phyloP scores from a whole-genome alignment of 2,888 invertebrate genomes.

The Chamaedrilus cognettii region DNA sequence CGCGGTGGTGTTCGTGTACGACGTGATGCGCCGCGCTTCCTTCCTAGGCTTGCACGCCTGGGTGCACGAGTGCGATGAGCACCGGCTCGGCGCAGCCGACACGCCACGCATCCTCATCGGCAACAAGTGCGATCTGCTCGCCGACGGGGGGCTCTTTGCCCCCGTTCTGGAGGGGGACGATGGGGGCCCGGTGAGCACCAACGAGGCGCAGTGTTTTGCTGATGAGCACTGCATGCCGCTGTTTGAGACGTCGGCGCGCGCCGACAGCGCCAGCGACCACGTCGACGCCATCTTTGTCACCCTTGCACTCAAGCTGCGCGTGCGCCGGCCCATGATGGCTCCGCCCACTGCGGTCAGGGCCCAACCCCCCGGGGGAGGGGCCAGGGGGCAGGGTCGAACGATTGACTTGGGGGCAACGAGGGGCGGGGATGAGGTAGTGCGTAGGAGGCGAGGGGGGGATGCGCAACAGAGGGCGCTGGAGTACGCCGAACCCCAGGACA shows the following conservation, averaged over 20 bases:
- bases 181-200: constrained; percentile 70
- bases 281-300: constrained; percentile 83
- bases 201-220: constrained; percentile 69
- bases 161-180: too few relatives aligned
- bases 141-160: too few relatives aligned
- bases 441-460: too few relatives aligned
- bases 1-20: constrained; percentile 84
- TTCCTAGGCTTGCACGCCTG: constrained; percentile 72
- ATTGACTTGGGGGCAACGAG: too few relatives aligned
- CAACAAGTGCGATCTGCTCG: constrained; percentile 73
- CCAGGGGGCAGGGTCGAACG: too few relatives aligned
- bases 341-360: too few relatives aligned
- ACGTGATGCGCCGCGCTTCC: constrained; percentile 71
- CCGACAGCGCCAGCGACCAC: constrained; percentile 74
- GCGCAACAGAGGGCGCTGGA: too few relatives aligned
- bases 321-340: constrained; percentile 66
- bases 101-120: constrained; percentile 71
- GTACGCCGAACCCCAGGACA: too few relatives aligned
- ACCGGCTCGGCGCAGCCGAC: constrained; percentile 66
- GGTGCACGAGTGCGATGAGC: constrained; percentile 75
- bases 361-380: too few relatives aligned
- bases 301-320: constrained; percentile 75
- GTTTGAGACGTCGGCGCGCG: constrained; percentile 80
- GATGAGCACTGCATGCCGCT: constrained; percentile 69
- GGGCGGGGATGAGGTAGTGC: too few relatives aligned